Percentiles rank a stretch among this genome's conserved stretches.
Conservation (phyloP, 2,888 invertebrate species). For the Dryomyza anilis region DNA sequence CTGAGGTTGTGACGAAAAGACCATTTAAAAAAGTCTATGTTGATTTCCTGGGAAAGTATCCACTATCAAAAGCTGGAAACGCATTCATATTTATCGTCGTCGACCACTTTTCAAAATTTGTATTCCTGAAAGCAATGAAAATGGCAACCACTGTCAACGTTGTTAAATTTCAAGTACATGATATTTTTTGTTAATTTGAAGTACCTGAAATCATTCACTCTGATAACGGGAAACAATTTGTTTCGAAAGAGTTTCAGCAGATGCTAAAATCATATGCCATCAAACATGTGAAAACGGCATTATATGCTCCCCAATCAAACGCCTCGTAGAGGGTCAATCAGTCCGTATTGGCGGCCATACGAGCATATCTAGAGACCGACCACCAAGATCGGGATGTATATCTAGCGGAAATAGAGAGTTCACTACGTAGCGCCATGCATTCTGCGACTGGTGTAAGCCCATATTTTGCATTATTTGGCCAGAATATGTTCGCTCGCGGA, state of each 20-base stretch:
- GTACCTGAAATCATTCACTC: too few species aligned
- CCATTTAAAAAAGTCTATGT: too few species aligned
- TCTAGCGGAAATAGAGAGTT: conserved; percentile 23
- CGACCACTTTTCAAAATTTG: too few species aligned
- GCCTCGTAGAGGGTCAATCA: conserved; percentile 46
- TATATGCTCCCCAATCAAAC: conserved; percentile 48
- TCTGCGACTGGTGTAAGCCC: conserved; percentile 19
- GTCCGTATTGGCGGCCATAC: conserved; percentile 44
- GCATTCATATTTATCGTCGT: not conserved
- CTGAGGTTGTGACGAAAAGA: not conserved
- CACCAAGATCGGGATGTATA: conserved; percentile 28
- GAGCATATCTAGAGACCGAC: conserved; percentile 24
- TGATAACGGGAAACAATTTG: conserved; percentile 38
- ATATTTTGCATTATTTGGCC: conserved; percentile 9
- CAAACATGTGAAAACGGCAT: conserved; percentile 33
- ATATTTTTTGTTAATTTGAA: not conserved
- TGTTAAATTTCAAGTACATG: not conserved
- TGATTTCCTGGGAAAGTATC: conserved; percentile 30
- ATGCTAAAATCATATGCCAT: conserved; percentile 30
- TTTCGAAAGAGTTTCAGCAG: conserved; percentile 28
- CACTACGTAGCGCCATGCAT: conserved; percentile 15
- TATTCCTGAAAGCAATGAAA: not conserved
- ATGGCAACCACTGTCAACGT: not conserved
- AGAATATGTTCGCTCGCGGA: not conserved
- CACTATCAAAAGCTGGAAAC: not conserved